Conservation (phyloP, 2,888 invertebrate genomes). For the Aspidiotus destructor region DNA sequence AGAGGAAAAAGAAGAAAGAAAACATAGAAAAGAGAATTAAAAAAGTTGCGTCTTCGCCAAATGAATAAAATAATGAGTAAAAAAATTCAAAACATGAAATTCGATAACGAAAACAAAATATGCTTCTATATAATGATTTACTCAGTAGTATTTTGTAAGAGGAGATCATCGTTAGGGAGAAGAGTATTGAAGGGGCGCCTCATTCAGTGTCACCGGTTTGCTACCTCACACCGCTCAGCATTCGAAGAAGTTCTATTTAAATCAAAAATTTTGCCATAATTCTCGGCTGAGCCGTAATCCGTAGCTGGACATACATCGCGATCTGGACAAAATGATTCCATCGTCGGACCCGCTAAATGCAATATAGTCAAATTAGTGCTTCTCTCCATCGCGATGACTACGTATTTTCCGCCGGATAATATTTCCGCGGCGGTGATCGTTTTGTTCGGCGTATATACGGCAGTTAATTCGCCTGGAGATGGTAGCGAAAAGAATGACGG, state of each 20-base stretch:
- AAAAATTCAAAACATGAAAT: too few species aligned
- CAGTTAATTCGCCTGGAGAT: constrained; percentile 58
- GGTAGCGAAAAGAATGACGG: not conserved
- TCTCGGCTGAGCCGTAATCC: constrained; percentile 25
- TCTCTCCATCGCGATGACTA: constrained; percentile 50
- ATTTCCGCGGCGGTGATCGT: constrained; percentile 68
- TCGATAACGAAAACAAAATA: too few species aligned
- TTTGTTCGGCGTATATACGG: constrained; percentile 67
- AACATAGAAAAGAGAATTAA: too few species aligned
- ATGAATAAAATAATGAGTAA: too few species aligned
- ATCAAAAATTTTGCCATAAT: constrained; percentile 27
- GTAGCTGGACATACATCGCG: not conserved
- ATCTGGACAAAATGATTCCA: constrained; percentile 10
- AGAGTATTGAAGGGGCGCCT: not conserved
- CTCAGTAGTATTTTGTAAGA: too few species aligned
- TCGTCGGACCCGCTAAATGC: constrained; percentile 30
- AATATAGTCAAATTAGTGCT: constrained; percentile 13
- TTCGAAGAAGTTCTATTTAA: not conserved
- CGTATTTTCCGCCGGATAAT: constrained; percentile 58
- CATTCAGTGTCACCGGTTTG: constrained; percentile 25
- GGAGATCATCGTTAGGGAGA: too few species aligned
- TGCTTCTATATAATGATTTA: too few species aligned
- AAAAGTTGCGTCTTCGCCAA: too few species aligned
- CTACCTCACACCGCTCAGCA: not conserved
- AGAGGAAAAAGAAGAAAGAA: too few species aligned